Percentiles rank a stretch among this genome's conserved stretches.
phyloP scores from a whole-genome alignment of 1,140 invertebrate genomes.

The Hylyphantes graminicola region DNA sequence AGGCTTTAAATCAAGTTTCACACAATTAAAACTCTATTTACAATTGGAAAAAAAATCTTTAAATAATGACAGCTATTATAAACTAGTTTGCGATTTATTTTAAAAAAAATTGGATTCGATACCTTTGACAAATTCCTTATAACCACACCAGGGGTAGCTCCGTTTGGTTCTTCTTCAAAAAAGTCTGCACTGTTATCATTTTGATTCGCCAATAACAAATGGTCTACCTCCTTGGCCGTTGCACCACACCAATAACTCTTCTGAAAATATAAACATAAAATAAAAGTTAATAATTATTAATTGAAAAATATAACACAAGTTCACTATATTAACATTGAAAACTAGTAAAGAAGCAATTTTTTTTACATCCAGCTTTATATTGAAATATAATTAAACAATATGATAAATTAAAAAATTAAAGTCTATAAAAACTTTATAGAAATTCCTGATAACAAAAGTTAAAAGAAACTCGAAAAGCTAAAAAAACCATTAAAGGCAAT shows the following conservation, averaged over 20 bases:
- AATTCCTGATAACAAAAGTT: too few relatives aligned
- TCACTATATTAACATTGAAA: neutral
- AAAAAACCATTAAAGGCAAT: too few relatives aligned
- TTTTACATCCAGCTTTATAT: too few relatives aligned
- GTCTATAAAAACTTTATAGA: too few relatives aligned
- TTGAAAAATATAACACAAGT: neutral
- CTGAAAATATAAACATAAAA: slow-evolving; percentile 2
- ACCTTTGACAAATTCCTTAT: slow-evolving; percentile 53
- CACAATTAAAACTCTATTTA: neutral
- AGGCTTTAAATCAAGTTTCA: neutral
- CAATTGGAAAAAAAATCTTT: neutral
- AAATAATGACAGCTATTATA: neutral
- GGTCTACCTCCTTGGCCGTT: neutral
- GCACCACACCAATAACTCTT: slow-evolving; percentile 47
- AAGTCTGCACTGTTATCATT: slow-evolving; percentile 25
- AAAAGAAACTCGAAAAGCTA: too few relatives aligned
- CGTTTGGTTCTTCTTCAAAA: slow-evolving; percentile 54
- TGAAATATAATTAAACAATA: too few relatives aligned
- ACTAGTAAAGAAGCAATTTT: too few relatives aligned
- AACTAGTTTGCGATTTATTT: neutral
- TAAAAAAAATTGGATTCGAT: too few relatives aligned
- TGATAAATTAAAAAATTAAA: too few relatives aligned
- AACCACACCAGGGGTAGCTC: slow-evolving; percentile 13
- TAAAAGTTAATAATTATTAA: neutral
- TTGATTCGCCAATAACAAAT: neutral